Percentiles rank a stretch among this genome's conserved stretches.
These are phyloP conservation scores for Pentalonia nigronervosa DNA, from an alignment of 1,140 invertebrate species.

Conservation along the genomic window DNA sequence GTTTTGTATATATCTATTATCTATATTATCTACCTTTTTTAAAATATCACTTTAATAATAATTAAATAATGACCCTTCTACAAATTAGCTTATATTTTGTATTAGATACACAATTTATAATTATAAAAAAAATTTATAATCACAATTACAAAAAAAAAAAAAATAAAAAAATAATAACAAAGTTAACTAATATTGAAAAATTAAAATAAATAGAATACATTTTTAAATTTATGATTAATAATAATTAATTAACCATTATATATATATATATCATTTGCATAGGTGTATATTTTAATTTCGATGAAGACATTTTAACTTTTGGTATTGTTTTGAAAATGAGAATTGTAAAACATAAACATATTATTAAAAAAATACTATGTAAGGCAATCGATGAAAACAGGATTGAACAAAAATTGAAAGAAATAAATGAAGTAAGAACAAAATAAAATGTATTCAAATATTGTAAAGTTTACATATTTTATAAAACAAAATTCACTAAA, in stretches of 20 bases:
- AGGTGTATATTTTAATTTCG: constrained; percentile 7
- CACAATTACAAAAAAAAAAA: no score
- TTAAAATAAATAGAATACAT: neutral
- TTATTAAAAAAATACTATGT: neutral
- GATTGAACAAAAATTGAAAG: constrained; percentile 18
- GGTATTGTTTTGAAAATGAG: constrained; percentile 28
- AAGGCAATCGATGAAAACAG: constrained; percentile 34
- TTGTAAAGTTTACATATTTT: neutral
- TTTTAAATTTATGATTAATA: neutral
- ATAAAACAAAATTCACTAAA: neutral
- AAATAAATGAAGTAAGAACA: constrained; percentile 31
- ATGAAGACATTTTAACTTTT: constrained; percentile 32
- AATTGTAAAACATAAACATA: constrained; percentile 24
- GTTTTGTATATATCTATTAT: neutral
- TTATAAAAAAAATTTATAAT: neutral
- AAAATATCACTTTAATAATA: neutral
- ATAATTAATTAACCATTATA: neutral
- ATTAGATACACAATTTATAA: no score
- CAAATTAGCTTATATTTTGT: no score
- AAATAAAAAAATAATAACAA: no score
- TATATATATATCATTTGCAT: neutral
- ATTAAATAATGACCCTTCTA: neutral
- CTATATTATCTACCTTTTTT: neutral
- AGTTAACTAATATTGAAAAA: neutral
- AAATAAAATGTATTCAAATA: neutral